phyloP scores from a whole-genome alignment of 2,113 vertebrate species.

The Pterocles gutturalis region DNA sequence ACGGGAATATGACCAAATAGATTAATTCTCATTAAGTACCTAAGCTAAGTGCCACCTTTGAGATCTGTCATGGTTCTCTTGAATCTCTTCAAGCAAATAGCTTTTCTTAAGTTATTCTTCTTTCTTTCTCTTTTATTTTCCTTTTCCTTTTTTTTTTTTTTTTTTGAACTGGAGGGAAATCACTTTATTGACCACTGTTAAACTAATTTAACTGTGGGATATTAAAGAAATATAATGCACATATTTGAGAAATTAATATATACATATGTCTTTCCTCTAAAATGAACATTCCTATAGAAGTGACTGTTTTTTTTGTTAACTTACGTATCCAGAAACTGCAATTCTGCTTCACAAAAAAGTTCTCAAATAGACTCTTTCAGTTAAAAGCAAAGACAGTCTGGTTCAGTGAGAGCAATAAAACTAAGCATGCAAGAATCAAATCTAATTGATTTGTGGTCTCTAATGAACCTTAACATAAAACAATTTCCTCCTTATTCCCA shows the following conservation, averaged over 20 bases:
- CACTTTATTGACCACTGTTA: neutral
- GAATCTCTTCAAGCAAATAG: neutral
- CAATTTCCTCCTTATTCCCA: neutral
- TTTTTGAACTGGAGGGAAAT: too few relatives aligned
- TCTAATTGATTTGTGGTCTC: constrained; percentile 14
- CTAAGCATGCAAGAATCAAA: neutral
- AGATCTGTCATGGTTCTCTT: neutral
- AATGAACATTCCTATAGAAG: neutral
- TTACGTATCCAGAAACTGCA: neutral
- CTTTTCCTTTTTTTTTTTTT: too few relatives aligned
- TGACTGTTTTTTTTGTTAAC: neutral
- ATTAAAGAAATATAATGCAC: neutral
- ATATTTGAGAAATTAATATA: neutral
- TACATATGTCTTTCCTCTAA: neutral
- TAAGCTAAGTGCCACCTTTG: neutral
- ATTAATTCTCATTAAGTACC: neutral
- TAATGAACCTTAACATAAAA: constrained; percentile 19
- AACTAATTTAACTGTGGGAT: neutral
- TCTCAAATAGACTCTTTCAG: neutral
- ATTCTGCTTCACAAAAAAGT: neutral
- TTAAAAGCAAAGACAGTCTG: neutral
- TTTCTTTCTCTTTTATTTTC: too few relatives aligned
- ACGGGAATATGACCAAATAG: neutral
- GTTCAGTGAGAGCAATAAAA: constrained; percentile 23
- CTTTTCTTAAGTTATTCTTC: too few relatives aligned